Conservation (phyloP, 2,113 vertebrate genomes). For the Notiomystis cincta region DNA sequence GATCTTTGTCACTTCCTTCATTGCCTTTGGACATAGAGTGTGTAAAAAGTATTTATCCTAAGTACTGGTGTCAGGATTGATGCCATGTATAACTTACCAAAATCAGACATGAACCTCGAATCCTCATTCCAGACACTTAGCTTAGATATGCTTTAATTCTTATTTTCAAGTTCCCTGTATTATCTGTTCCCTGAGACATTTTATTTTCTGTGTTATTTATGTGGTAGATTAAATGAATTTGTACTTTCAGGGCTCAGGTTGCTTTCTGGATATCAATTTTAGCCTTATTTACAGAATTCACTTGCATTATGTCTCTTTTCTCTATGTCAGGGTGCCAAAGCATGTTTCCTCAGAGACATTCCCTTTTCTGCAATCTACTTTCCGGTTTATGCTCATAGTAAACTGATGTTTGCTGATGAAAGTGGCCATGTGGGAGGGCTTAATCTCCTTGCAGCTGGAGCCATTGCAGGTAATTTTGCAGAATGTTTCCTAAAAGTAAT, state of each 20-base stretch:
- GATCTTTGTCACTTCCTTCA: background rate
- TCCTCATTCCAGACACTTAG: background rate
- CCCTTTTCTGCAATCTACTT: slow-evolving; percentile 99
- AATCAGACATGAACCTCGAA: background rate
- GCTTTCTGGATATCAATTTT: background rate
- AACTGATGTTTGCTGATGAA: slow-evolving; percentile 87
- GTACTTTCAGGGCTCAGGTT: background rate
- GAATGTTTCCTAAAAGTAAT: slow-evolving; percentile 26
- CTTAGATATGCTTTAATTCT: background rate
- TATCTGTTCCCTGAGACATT: background rate
- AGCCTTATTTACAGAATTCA: slow-evolving; percentile 18
- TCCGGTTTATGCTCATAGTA: slow-evolving; percentile 93
- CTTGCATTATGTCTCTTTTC: slow-evolving; percentile 39
- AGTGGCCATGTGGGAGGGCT: slow-evolving; percentile 84
- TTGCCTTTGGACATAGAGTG: background rate
- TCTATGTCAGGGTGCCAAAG: slow-evolving; percentile 90
- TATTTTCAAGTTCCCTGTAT: background rate
- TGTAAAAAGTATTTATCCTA: background rate
- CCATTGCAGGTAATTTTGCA: slow-evolving; percentile 88
- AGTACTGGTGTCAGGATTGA: background rate
- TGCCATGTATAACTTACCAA: background rate
- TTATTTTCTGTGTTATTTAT: background rate
- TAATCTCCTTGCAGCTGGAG: slow-evolving; percentile 93
- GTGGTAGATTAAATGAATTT: background rate
- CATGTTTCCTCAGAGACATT: slow-evolving; percentile 98